These are phyloP conservation scores for Emys orbicularis DNA, from an alignment of 2,797 vertebrate genomes.

Conservation along the genomic window DNA sequence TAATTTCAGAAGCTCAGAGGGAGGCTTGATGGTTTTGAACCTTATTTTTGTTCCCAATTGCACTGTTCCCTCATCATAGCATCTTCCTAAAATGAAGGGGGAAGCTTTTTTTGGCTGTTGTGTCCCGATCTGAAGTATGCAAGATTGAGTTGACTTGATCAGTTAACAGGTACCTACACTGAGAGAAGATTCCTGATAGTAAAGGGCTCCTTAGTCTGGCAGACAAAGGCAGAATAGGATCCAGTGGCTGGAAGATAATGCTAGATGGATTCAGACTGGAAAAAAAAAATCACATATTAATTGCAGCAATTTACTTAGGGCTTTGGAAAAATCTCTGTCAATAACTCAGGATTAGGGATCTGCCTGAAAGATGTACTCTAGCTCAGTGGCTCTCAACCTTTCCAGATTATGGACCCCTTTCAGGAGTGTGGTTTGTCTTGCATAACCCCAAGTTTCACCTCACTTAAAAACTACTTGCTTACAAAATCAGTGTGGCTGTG, in stretches of 20 bases:
- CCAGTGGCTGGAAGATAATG: not conserved
- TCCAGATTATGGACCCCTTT: no score
- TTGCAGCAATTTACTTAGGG: not conserved
- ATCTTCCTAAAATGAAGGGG: not conserved
- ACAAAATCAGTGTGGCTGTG: no score
- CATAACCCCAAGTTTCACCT: no score
- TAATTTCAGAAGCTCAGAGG: not conserved
- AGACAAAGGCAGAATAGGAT: not conserved
- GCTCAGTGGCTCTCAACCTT: no score
- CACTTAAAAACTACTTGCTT: no score
- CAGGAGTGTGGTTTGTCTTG: no score
- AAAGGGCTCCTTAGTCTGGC: not conserved
- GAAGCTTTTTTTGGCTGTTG: not conserved
- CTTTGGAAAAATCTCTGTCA: not conserved
- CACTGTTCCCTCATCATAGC: not conserved
- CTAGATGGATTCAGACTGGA: not conserved
- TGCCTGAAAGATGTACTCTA: not conserved
- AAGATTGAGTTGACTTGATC: not conserved
- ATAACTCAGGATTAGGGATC: not conserved
- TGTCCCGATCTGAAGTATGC: rapidly evolving
- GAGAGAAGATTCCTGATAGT: not conserved
- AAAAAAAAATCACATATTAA: not conserved
- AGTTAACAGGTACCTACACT: rapidly evolving
- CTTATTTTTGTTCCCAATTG: not conserved
- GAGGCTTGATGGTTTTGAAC: not conserved